phyloP scores from a whole-genome alignment of 2,888 invertebrate species.

The Chymomyza amoena region DNA sequence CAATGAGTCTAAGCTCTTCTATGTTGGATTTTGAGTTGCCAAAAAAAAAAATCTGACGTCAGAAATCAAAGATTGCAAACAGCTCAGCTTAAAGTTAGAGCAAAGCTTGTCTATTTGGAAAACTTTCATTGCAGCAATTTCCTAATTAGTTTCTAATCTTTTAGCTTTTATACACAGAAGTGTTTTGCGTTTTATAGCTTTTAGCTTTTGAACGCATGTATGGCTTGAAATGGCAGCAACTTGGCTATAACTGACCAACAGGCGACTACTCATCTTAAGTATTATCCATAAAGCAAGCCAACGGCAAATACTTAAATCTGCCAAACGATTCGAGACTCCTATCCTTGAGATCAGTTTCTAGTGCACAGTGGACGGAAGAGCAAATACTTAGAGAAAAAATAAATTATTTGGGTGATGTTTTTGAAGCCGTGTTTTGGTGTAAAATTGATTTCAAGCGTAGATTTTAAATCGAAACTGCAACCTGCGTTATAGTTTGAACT shows the following conservation, averaged over 20 bases:
- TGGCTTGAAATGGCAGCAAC: slow-evolving; percentile 30
- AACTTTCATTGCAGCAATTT: background rate
- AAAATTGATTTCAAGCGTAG: too few species aligned
- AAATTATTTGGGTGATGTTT: too few species aligned
- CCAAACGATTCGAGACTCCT: background rate
- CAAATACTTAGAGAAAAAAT: too few species aligned
- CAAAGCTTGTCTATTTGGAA: background rate
- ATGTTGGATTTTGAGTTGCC: too few species aligned
- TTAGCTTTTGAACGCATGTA: background rate
- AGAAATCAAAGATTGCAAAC: background rate
- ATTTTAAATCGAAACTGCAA: too few species aligned
- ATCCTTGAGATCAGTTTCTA: too few species aligned
- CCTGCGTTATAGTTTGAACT: too few species aligned
- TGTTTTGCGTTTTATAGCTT: background rate
- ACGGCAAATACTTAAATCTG: background rate
- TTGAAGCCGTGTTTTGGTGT: too few species aligned
- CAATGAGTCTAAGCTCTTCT: background rate
- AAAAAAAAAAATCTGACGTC: too few species aligned
- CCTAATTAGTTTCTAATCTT: background rate
- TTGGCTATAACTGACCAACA: too few species aligned
- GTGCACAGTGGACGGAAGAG: too few species aligned
- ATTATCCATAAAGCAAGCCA: background rate
- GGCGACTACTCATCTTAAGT: too few species aligned
- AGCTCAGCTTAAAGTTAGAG: background rate
- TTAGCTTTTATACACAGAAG: background rate